Conservation (phyloP, 1,140 invertebrate species). For the Heliconius congener region DNA sequence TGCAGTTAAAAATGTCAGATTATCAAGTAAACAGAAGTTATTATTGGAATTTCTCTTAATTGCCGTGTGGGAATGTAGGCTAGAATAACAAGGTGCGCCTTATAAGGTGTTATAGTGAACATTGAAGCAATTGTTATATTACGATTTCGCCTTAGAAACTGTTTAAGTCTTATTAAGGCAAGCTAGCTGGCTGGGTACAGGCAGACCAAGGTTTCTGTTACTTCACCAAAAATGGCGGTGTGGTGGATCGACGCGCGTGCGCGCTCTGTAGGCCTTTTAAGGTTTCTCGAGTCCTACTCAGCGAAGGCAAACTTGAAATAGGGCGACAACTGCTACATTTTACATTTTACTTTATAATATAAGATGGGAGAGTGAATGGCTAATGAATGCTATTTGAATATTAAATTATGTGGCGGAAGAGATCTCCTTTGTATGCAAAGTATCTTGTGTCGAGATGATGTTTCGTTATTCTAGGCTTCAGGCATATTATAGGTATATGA, state of each 20-base stretch:
- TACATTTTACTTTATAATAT: conserved; percentile 41
- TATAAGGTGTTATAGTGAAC: conserved; percentile 38
- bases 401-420: conserved; percentile 36
- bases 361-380: conserved; percentile 32
- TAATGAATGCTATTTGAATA: conserved; percentile 36
- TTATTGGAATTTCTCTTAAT: conserved; percentile 39
- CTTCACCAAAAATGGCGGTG: conserved; percentile 63
- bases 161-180: conserved; percentile 42
- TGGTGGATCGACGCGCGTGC: conserved; percentile 54
- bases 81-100: conserved; percentile 34
- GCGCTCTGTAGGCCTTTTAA: conserved; percentile 62
- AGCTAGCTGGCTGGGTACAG: conserved; percentile 48
- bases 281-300: conserved; percentile 58
- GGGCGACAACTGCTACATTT: conserved; percentile 37
- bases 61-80: conserved; percentile 38
- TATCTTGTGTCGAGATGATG: conserved; percentile 26
- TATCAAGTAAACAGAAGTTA: conserved; percentile 21
- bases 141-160: conserved; percentile 47
- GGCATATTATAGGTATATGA: background rate
- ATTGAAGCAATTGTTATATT: conserved; percentile 44
- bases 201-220: conserved; percentile 53
- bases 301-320: conserved; percentile 57
- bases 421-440: conserved; percentile 37
- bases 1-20: background rate
- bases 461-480: conserved; percentile 21